Evolutionary conservation across 1,140 invertebrate species (phyloP).

Genomic region (Rhopalosiphum maidis): DNA sequence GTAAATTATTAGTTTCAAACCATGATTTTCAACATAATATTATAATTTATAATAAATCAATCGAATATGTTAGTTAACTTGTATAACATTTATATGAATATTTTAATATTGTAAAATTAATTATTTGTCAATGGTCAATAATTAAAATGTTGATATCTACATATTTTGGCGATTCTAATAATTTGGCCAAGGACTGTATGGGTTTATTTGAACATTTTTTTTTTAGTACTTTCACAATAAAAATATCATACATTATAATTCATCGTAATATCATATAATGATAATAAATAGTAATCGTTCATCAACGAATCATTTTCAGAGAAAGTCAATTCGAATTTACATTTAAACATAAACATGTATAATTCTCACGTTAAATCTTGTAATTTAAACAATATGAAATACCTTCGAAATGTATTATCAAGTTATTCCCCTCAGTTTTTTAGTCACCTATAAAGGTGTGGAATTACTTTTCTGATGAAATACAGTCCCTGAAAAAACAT

Average conservation of each 20-base stretch:
- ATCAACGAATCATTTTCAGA: not conserved
- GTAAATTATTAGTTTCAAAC: not conserved
- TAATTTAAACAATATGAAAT: not conserved
- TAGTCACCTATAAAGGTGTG: not conserved
- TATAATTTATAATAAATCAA: conserved; percentile 11
- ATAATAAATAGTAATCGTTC: not conserved
- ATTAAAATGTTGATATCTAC: not conserved
- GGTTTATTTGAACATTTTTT: not conserved
- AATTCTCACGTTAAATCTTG: not conserved
- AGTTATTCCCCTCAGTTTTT: not conserved
- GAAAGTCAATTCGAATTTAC: not conserved
- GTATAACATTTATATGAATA: not conserved
- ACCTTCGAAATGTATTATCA: not conserved
- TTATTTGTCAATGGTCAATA: not conserved
- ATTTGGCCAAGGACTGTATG: not conserved
- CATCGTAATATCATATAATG: not conserved
- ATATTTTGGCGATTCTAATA: not conserved
- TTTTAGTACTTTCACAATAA: not conserved
- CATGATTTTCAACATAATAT: not conserved
- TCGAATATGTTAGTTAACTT: not conserved
- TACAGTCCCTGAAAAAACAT: not conserved
- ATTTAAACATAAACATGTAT: not conserved
- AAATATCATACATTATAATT: not conserved
- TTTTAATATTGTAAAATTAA: conserved; percentile 2
- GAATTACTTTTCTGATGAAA: not conserved